Base-by-base conservation (phyloP, 2,888 invertebrate genomes). In the Strigamia transsilvanica region DNA sequence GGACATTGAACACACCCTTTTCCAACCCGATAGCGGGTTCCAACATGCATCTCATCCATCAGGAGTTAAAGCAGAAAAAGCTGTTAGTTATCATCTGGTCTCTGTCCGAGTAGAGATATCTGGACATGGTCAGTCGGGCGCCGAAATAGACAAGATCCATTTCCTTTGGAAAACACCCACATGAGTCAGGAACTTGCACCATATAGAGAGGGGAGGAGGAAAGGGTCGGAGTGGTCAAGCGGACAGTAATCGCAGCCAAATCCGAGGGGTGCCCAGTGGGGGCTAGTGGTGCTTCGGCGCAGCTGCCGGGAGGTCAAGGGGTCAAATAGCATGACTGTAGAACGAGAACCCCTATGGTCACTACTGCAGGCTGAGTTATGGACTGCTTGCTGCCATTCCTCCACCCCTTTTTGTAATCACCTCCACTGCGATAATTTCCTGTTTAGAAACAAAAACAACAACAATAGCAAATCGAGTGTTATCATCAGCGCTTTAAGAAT, bases 11-110 rank as follows among this genome's bases (percentile, higher is more conserved):
- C 21, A 56, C 56, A 18, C 56, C 21, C 18, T n/a, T 56, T 56
- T 18, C 9, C 5, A 13, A 15, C 10, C 4, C 38, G 38, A 38
- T 38, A 46, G n/a, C 46, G n/a, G 18, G 56, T 56, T 56, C 56
- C 56, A 56, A 56, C n/a, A 7, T 56, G 56, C 56, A 9, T 56
- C 56, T 56, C 56, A 56, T 56, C 56, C 56, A 18, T 56, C 56
- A 56, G 56, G 56, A 56, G 56, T 56, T 56, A 56, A 56, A 56
- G 7, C 56, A 56, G 56, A 56, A 56, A 46, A 56, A 56, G 56
- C 56, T 56, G 56, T 56, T 56, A 56, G 56, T 56, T 56, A 56
- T 56, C 56, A 56, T 56, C 56, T 56, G 56, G 56, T 56, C 56
- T 56, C 56, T 56, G 56, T 56, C 56, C 56, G 56, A 56, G 18